Percentiles rank a stretch among this genome's conserved stretches.
phyloP scores from a whole-genome alignment of 1,140 invertebrate species.

The Atta texana region DNA sequence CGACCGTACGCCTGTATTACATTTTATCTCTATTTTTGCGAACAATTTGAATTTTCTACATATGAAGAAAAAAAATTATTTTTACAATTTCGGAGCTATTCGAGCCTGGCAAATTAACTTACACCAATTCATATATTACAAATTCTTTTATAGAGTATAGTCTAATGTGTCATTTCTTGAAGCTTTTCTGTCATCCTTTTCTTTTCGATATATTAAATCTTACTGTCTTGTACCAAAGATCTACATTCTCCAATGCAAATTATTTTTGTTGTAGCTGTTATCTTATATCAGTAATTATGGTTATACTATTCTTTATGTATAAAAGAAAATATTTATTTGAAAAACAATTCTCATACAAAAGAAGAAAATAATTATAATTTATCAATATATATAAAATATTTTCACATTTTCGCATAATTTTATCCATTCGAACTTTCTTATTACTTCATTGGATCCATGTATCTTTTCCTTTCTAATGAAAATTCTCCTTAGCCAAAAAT shows the following conservation, averaged over 20 bases:
- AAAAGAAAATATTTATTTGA: constrained; percentile 30
- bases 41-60: no score
- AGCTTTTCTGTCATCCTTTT: constrained; percentile 97
- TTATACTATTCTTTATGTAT: neutral
- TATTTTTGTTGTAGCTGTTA: neutral
- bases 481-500: constrained; percentile 71
- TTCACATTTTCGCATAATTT: neutral
- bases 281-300: neutral
- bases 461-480: neutral
- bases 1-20: no score
- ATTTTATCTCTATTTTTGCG: no score
- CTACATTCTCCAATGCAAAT: constrained; percentile 96
- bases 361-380: neutral
- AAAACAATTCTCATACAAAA: neutral
- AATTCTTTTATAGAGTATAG: no score
- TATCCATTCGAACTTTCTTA: neutral
- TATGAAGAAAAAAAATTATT: no score
- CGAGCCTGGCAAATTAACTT: no score
- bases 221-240: constrained; percentile 98
- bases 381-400: neutral
- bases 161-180: constrained; percentile 89
- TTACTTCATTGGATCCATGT: neutral
- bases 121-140: no score
- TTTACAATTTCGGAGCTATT: no score
- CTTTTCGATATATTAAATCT: constrained; percentile 99